Conservation (phyloP, 1,140 invertebrate genomes). For the Pseudomyrmex gracilis region DNA sequence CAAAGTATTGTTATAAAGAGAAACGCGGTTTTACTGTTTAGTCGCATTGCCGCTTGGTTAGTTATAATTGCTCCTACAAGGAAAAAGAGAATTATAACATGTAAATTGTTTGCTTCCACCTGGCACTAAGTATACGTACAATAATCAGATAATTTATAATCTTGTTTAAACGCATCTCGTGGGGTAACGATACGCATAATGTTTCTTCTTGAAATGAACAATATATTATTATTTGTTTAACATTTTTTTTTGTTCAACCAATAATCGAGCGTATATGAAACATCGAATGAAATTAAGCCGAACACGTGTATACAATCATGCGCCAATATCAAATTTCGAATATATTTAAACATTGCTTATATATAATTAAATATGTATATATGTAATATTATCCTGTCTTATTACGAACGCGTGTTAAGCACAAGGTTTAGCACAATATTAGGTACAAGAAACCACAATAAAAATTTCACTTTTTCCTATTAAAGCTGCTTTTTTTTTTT, state of each 20-base stretch:
- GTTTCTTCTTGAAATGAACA: not conserved
- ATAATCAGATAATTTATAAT: not conserved
- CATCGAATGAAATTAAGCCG: constrained; percentile 13
- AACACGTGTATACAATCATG: constrained; percentile 11
- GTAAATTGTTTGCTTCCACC: constrained; percentile 9
- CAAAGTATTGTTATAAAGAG: constrained; percentile 21
- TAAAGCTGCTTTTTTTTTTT: not conserved
- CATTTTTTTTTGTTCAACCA: constrained; percentile 10
- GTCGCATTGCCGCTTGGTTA: not conserved
- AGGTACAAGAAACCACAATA: constrained; percentile 33
- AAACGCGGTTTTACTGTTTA: constrained; percentile 8
- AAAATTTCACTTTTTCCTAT: constrained; percentile 28
- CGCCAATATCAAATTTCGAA: constrained; percentile 25
- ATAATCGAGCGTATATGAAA: not conserved
- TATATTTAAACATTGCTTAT: constrained; percentile 40
- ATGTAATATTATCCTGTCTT: constrained; percentile 10
- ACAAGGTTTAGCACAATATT: constrained; percentile 20
- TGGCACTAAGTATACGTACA: constrained; percentile 46
- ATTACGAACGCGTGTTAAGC: constrained; percentile 30
- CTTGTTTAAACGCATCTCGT: not conserved
- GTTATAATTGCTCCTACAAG: not conserved
- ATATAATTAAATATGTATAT: constrained; percentile 21
- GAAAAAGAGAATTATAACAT: constrained; percentile 10
- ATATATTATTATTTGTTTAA: not conserved
- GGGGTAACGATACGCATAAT: not conserved